Evolutionary conservation across 2,888 invertebrate species (phyloP), one percentile per base, ranked within the genome.

Genomic region (Nomada flava): DNA sequence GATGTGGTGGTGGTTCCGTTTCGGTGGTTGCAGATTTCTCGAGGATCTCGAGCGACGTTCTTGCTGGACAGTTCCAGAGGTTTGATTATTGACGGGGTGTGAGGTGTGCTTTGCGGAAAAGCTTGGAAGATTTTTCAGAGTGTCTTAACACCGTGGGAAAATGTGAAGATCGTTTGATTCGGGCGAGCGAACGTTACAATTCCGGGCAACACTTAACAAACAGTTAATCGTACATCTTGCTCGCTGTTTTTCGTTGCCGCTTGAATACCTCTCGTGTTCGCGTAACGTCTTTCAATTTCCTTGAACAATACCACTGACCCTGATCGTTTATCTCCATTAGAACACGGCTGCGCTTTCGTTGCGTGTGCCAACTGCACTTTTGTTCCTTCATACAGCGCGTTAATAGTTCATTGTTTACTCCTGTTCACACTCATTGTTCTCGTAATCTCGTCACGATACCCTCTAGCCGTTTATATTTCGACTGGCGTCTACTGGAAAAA

Each of bases 241-340:
- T 15, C 42, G 29, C 18, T 20, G 65, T 65, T 57, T 62, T 65
- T 65, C 55, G 13, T 26, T 5, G 44, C 29, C 47, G 64, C 23
- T 59, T 18, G 36, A 65, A 57, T 47, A 7, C 11, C 11, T 59
- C 50, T 18, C 57, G 64, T 20, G 65, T n/a, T 47, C 57, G 7
- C 18, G 26, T 44, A 23, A 42, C 52, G 53, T 50, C 60, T 64
- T 75, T 75, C 72, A 67, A 59, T 72, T 72, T 77, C 53, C 67
- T 77, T 72, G 18, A 65, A 67, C 77, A 63, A 65, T 65, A 65
- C 50, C 47, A 52, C 47, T 52, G 70, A 57, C 55, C 68, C 59
- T 42, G 55, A 63, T 63, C 68, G 64, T 79, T 74, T 69, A 68
- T 79, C 69, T 70, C 65, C 29, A 60, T 79, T 74, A 68, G 70